A percentile compares a stretch with the other conserved stretches of the same genome.
phyloP scores from a whole-genome alignment of 2,797 vertebrate genomes.

The Neomorphus geoffroyi region DNA sequence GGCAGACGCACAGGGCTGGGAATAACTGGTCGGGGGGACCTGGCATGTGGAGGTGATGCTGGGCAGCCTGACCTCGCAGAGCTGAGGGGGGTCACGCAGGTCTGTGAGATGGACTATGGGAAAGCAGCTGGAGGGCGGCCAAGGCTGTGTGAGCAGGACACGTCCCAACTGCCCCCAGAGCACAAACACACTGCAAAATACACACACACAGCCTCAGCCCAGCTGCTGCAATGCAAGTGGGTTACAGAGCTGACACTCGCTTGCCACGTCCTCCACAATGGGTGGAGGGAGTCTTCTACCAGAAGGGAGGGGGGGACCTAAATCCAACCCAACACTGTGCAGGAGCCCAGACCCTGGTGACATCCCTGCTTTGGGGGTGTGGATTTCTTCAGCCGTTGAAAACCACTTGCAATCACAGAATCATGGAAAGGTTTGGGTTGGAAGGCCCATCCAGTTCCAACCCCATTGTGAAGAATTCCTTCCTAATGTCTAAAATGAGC shows the following conservation, averaged over 20 bases:
- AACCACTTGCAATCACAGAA: too few species aligned
- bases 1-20: neutral
- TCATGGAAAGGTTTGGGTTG: too few species aligned
- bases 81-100: neutral
- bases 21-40: neutral
- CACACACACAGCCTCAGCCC: neutral
- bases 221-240: neutral
- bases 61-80: neutral
- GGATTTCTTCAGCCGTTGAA: neutral
- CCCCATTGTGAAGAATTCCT: too few species aligned
- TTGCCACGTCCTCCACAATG: neutral
- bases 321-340: fast-evolving
- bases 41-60: neutral
- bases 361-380: neutral
- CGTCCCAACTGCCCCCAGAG: neutral
- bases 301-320: neutral
- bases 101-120: neutral
- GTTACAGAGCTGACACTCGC: neutral
- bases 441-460: too few species aligned
- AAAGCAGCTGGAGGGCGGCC: neutral
- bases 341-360: neutral
- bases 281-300: neutral
- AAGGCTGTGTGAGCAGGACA: neutral
- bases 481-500: neutral
- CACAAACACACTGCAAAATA: neutral